A percentile compares a stretch with the other conserved stretches of the same genome.
Evolutionary conservation across 2,797 vertebrate genomes (phyloP).

Genomic region (Gymnothorax reevesii): DNA sequence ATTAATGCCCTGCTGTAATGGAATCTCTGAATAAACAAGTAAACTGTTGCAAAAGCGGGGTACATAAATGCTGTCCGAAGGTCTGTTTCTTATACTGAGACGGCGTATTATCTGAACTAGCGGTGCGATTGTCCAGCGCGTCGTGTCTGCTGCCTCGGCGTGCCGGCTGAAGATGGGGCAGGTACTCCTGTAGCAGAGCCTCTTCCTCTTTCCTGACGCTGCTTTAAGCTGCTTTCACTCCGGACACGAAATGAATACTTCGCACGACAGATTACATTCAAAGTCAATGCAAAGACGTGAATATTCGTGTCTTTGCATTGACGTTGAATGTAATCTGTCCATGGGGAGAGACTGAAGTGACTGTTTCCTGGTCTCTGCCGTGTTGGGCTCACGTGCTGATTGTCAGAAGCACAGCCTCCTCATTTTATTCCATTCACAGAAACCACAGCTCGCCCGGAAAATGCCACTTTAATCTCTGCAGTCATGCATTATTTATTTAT

Average conservation of each 20-base stretch:
- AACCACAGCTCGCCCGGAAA: neutral
- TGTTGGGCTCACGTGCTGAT: neutral
- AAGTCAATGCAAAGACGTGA: no score
- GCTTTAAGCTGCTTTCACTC: no score
- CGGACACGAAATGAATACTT: no score
- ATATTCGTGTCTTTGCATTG: no score
- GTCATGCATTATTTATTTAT: neutral
- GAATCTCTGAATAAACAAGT: neutral
- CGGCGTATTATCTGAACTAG: neutral
- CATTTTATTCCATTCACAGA: neutral
- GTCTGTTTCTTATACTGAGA: neutral
- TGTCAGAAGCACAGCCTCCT: neutral
- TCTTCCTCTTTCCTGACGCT: neutral
- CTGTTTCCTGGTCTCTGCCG: neutral
- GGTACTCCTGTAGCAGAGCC: neutral
- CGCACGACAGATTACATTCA: no score
- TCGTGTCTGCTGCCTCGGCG: neutral
- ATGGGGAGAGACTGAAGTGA: neutral
- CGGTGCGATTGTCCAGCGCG: neutral
- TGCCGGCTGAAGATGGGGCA: neutral
- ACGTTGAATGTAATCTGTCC: neutral
- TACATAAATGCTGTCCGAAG: neutral
- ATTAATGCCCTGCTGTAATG: neutral
- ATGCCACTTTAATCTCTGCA: neutral
- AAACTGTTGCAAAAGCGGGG: neutral